Evolutionary conservation across 2,797 vertebrate species (phyloP), one percentile per base, ranked within the genome.

Genomic region (Poeciliopsis gracilis): DNA sequence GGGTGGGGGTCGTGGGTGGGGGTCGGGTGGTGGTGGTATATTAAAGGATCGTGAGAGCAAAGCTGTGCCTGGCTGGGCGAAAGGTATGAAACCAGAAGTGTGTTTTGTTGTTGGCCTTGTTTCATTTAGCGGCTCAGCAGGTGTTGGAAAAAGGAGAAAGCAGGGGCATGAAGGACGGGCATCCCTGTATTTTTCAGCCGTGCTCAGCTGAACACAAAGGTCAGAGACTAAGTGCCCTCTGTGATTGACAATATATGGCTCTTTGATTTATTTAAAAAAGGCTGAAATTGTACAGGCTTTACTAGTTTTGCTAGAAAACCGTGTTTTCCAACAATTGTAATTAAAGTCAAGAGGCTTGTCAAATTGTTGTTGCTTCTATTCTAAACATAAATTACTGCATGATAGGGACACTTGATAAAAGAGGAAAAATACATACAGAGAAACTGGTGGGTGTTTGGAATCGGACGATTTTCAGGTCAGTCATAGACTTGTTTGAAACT

Each of bases 51-150:
- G 82, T 82, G 85, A 90, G 86, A 89, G 90, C 90, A 93, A 94
- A 89, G 91, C 89, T 87, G 87, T 91, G 91, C 90, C 90, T 92
- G 93, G 91, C 91, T 92, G 88, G 90, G 84, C 84, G 82, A 85
- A 91, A 88, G 89, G 89, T 92, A 91, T 93, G 89, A 91, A 81
- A 87, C 80, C 90, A 91, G 89, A 92, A 91, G 90, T 93, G 87
- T 86, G 82, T 92, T 92, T 93, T 92, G 87, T 90, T 91, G 88
- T 89, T 91, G 88, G 88, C 89, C 90, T 91, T 90, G 86, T 94
- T 95, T 95, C 93, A 95, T 95, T 96, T 95, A 91, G 92, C 49
- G 30, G 86, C 94, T 90, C 94, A 95, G 95, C 91, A 85, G 93
- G 94, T 88, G 93, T 82, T 89, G 77, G 85, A 5, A 82, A 79